These are phyloP conservation scores for Aradus depressus DNA, from an alignment of 2,888 invertebrate genomes.

Conservation along the genomic window DNA sequence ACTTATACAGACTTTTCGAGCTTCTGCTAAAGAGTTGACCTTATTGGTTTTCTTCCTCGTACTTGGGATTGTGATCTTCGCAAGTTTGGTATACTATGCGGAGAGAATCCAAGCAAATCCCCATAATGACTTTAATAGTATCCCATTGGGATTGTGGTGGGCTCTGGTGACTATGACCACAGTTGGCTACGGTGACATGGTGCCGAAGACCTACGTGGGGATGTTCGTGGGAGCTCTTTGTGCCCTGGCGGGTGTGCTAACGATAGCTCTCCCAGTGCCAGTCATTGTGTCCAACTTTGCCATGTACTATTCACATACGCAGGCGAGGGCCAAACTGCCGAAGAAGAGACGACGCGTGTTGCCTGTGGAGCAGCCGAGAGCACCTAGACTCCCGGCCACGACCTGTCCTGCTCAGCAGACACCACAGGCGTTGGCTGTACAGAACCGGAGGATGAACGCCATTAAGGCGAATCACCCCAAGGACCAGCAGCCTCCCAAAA, in stretches of 20 bases:
- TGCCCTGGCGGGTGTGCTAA: conserved; percentile 95
- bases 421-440: conserved; percentile 35
- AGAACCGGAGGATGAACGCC: conserved; percentile 71
- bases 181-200: conserved; percentile 97
- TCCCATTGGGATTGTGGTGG: conserved; percentile 97
- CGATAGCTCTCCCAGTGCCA: conserved; percentile 96
- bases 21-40: conserved; percentile 92
- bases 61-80: conserved; percentile 95
- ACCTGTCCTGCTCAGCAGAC: conserved; percentile 38
- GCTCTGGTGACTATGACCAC: conserved; percentile 98
- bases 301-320: conserved; percentile 90
- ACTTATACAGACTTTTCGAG: conserved; percentile 93
- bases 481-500: conserved; percentile 64
- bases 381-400: conserved; percentile 46
- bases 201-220: conserved; percentile 93
- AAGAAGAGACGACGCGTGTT: conserved; percentile 94
- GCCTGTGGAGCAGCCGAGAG: conserved; percentile 85
- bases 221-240: conserved; percentile 98
- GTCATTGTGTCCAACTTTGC: conserved; percentile 99
- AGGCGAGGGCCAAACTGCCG: conserved; percentile 94
- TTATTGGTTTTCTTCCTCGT: conserved; percentile 95
- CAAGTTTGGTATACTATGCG: conserved; percentile 95
- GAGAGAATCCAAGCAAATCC: conserved; percentile 92
- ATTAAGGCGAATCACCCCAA: conserved; percentile 79
- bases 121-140: conserved; percentile 95